Percentiles rank a stretch among this genome's conserved stretches.
Evolutionary conservation across 2,888 invertebrate species (phyloP).

Genomic region (Campoletis raptor): DNA sequence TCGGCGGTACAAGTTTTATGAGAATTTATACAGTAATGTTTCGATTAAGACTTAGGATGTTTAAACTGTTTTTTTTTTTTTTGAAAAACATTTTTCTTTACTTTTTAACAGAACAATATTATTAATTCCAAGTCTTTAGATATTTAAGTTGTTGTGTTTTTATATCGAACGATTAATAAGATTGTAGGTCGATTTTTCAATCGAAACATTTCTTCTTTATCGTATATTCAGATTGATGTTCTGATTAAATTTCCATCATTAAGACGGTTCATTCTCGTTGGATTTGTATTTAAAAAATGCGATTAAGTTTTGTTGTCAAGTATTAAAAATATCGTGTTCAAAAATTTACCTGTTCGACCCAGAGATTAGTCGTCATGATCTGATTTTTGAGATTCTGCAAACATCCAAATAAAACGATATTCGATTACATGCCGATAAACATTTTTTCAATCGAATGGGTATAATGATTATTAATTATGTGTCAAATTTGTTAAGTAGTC

Average conservation of each 20-base stretch:
- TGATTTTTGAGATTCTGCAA: slow-evolving; percentile 89
- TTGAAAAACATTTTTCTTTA: too few relatives aligned
- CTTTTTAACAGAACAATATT: too few relatives aligned
- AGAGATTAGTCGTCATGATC: slow-evolving; percentile 89
- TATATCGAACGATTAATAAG: background rate
- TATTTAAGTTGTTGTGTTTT: too few relatives aligned
- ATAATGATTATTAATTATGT: too few relatives aligned
- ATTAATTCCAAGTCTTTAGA: too few relatives aligned
- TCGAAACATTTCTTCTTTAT: background rate
- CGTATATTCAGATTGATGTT: background rate
- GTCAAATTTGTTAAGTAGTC: too few relatives aligned
- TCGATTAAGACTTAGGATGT: background rate
- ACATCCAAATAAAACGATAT: slow-evolving; percentile 57
- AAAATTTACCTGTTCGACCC: slow-evolving; percentile 88
- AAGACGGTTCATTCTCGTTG: background rate
- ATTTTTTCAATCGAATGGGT: background rate
- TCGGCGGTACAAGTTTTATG: background rate
- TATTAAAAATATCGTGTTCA: background rate
- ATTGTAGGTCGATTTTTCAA: background rate
- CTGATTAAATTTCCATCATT: background rate
- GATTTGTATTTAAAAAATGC: background rate
- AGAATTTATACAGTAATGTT: background rate
- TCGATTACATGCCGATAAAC: background rate
- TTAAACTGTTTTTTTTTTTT: too few relatives aligned
- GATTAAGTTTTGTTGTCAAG: background rate